These are phyloP conservation scores for Euleptes europaea DNA, from an alignment of 2,113 vertebrate species.

Conservation along the genomic window DNA sequence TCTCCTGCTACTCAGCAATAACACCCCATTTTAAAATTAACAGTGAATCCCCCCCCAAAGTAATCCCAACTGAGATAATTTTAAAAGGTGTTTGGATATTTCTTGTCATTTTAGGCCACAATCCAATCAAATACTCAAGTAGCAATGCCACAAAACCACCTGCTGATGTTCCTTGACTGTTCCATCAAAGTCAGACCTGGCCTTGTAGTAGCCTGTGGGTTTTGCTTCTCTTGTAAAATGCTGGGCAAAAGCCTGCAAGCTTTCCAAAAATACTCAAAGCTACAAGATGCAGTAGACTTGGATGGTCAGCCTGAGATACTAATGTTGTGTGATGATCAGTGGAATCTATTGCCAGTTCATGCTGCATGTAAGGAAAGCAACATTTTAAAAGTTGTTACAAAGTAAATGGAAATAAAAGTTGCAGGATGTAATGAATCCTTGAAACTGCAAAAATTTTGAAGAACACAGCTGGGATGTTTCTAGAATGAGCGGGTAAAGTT, in stretches of 20 bases:
- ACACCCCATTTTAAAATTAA: not conserved
- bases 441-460: conserved; percentile 8
- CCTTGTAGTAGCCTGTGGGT: not conserved
- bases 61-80: not conserved
- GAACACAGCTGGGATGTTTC: not conserved
- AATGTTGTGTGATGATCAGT: not conserved
- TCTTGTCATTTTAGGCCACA: not conserved
- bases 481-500: not conserved
- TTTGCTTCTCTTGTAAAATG: not conserved
- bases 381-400: not conserved
- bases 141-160: not conserved
- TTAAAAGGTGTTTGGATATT: not conserved
- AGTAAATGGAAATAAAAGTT: not conserved
- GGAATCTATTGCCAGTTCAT: not conserved
- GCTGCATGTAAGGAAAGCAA: not conserved
- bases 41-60: not conserved
- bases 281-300: not conserved
- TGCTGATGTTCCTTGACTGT: not conserved
- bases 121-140: not conserved
- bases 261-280: not conserved
- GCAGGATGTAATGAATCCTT: not conserved
- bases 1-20: not conserved
- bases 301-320: not conserved
- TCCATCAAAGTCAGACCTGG: not conserved
- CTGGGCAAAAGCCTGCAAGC: not conserved